phyloP scores from a whole-genome alignment of 2,888 invertebrate species.

The Nysson spinosus region DNA sequence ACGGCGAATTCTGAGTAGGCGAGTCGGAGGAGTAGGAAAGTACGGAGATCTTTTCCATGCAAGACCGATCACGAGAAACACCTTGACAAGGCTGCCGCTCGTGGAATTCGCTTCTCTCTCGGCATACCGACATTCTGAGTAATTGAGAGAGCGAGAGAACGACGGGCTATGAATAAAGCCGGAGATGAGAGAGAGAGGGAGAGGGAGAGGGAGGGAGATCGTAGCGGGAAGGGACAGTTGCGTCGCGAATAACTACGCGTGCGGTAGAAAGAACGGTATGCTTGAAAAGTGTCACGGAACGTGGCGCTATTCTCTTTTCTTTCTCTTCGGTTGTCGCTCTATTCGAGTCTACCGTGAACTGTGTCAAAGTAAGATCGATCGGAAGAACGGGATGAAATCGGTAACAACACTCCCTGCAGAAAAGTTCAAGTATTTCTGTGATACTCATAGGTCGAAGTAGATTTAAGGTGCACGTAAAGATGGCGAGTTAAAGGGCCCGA shows the following conservation, averaged over 20 bases:
- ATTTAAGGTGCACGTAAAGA: too few species aligned
- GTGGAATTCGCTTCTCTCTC: slow-evolving; percentile 57
- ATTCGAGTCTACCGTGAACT: slow-evolving; percentile 16
- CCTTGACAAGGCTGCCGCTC: slow-evolving; percentile 64
- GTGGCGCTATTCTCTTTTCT: slow-evolving; percentile 10
- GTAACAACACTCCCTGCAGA: too few species aligned
- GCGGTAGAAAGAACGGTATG: slow-evolving; percentile 25
- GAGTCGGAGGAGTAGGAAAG: slow-evolving; percentile 15
- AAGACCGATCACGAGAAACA: slow-evolving; percentile 45
- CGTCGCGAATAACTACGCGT: slow-evolving; percentile 6
- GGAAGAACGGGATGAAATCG: too few species aligned
- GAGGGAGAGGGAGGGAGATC: background rate
- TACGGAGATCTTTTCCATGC: slow-evolving; percentile 38
- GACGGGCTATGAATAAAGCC: background rate
- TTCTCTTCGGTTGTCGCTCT: slow-evolving; percentile 4
- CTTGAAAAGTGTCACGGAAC: slow-evolving; percentile 27
- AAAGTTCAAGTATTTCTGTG: too few species aligned
- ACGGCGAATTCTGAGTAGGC: too few species aligned
- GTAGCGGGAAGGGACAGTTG: background rate
- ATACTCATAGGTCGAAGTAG: too few species aligned
- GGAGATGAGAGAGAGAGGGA: slow-evolving; percentile 5
- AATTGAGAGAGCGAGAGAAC: slow-evolving; percentile 27
- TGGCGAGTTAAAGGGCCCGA: too few species aligned
- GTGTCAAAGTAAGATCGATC: slow-evolving; percentile 18
- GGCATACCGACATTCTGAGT: slow-evolving; percentile 34